Conservation (phyloP, 2,113 vertebrate species). For the Empidonax traillii region DNA sequence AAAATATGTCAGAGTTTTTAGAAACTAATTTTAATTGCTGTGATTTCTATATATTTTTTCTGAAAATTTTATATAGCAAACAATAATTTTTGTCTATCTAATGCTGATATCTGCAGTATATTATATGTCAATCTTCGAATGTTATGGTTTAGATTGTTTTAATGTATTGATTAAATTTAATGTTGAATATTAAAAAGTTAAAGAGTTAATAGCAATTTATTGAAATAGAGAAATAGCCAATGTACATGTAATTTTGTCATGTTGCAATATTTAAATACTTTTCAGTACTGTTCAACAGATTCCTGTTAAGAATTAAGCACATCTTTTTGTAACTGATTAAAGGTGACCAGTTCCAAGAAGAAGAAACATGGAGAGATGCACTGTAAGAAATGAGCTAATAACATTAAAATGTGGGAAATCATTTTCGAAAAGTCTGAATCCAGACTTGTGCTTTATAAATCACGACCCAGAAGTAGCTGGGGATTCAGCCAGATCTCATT, state of each 20-base stretch:
- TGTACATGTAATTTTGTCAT: not conserved
- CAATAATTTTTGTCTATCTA: not conserved
- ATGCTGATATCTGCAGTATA: not conserved
- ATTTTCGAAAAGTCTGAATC: slow-evolving; percentile 29
- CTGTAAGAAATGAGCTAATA: slow-evolving; percentile 38
- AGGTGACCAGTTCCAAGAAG: slow-evolving; percentile 19
- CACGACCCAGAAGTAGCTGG: slow-evolving; percentile 11
- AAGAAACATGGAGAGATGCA: not conserved
- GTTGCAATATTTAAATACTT: not conserved
- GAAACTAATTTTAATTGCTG: not conserved
- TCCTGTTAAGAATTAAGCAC: slow-evolving; percentile 9
- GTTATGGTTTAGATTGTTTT: not conserved
- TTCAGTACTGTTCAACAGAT: not conserved
- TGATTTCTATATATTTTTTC: not conserved
- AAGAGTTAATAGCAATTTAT: not conserved
- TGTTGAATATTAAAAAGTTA: not conserved
- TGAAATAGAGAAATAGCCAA: not conserved
- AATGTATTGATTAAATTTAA: not conserved
- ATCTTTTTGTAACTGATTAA: not conserved
- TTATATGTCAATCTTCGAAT: not conserved
- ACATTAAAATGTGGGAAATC: slow-evolving; percentile 45
- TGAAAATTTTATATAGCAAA: not conserved
- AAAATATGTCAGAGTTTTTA: too few relatives aligned
- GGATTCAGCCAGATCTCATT: slow-evolving; percentile 61
- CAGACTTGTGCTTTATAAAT: slow-evolving; percentile 56